These are phyloP conservation scores for Oceanodroma tethys DNA, from an alignment of 2,113 vertebrate genomes.

Conservation along the genomic window DNA sequence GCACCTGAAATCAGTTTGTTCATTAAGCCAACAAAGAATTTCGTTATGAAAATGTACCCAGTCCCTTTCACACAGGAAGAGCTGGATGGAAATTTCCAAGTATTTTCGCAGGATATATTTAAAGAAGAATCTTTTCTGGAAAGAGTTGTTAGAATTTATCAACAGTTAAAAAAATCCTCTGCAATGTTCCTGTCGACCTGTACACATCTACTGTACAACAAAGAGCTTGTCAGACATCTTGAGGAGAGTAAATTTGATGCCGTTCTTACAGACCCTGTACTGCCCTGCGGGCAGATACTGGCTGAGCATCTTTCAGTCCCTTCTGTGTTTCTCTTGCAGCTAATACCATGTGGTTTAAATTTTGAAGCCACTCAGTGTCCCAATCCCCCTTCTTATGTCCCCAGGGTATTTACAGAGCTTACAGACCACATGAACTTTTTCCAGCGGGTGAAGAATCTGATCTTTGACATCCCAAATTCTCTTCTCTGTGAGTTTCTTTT, in stretches of 20 bases:
- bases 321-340: constrained; percentile 70
- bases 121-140: constrained; percentile 43
- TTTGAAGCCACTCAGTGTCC: constrained; percentile 76
- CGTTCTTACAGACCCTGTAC: constrained; percentile 81
- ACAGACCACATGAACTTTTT: constrained; percentile 78
- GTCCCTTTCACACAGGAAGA: constrained; percentile 62
- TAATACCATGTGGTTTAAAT: constrained; percentile 79
- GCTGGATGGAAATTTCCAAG: not conserved
- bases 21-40: constrained; percentile 66
- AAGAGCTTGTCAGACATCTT: constrained; percentile 74
- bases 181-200: constrained; percentile 56
- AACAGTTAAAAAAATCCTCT: not conserved
- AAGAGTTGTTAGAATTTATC: not conserved
- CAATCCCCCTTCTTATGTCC: constrained; percentile 77
- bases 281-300: constrained; percentile 82
- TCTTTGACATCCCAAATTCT: not conserved
- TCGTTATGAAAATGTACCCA: constrained; percentile 50
- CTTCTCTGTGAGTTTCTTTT: constrained; percentile 71
- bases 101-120: not conserved
- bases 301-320: constrained; percentile 78
- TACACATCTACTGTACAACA: constrained; percentile 71
- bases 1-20: constrained; percentile 69
- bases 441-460: constrained; percentile 54
- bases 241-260: constrained; percentile 65
- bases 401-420: not conserved